A percentile compares a stretch with the other conserved stretches of the same genome.
phyloP scores from a whole-genome alignment of 2,888 invertebrate genomes.

The Halictus quadricinctus region DNA sequence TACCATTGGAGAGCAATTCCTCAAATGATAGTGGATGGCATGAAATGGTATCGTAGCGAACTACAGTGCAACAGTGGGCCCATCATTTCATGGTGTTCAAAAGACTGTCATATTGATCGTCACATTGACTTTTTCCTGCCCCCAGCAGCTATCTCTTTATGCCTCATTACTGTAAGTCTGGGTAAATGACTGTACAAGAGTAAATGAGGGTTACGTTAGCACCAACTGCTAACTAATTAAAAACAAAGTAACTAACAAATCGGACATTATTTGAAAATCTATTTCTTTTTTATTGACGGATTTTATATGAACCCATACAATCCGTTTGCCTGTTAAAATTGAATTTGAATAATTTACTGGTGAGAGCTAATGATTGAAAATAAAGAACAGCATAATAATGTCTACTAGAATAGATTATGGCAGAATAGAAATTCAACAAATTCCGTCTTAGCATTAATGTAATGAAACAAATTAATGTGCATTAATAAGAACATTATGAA shows the following conservation, averaged over 20 bases:
- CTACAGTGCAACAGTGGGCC: constrained; percentile 79
- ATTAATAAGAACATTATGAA: constrained; percentile 55
- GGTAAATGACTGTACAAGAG: constrained; percentile 58
- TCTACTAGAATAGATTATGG: constrained; percentile 67
- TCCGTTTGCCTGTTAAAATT: constrained; percentile 56
- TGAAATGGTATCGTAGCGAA: constrained; percentile 85
- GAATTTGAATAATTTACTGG: constrained; percentile 50
- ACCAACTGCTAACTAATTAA: constrained; percentile 64
- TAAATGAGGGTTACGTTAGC: constrained; percentile 65
- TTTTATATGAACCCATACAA: constrained; percentile 60
- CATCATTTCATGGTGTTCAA: constrained; percentile 82
- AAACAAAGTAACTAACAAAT: constrained; percentile 52
- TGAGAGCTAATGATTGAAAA: constrained; percentile 58
- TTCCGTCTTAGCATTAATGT: constrained; percentile 69
- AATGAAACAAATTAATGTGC: constrained; percentile 64
- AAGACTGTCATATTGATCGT: constrained; percentile 82
- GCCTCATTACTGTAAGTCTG: constrained; percentile 67
- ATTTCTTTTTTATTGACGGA: constrained; percentile 58
- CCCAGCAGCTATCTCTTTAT: constrained; percentile 68
- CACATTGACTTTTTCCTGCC: constrained; percentile 77
- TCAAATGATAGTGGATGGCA: constrained; percentile 84
- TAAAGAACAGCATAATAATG: constrained; percentile 68
- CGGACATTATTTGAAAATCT: constrained; percentile 59
- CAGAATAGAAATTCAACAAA: constrained; percentile 69
- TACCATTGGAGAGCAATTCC: constrained; percentile 82